phyloP scores from a whole-genome alignment of 2,797 vertebrate genomes.

The Clarias laeviceps region DNA sequence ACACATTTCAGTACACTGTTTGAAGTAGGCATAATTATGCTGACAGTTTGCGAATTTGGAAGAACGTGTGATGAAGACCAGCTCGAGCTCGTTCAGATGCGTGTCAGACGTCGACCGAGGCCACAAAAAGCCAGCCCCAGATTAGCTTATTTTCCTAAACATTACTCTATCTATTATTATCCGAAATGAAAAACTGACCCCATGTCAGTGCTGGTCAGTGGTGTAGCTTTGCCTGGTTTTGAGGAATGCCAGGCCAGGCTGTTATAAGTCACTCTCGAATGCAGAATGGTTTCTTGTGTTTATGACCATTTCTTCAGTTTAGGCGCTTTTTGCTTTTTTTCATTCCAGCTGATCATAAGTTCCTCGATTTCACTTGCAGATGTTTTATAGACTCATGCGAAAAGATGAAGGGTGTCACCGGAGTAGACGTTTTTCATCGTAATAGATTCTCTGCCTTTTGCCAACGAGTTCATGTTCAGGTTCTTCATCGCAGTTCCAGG shows the following conservation, averaged over 20 bases:
- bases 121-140: background rate
- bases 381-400: conserved; percentile 33
- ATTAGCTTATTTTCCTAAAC: background rate
- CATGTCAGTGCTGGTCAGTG: background rate
- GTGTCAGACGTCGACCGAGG: background rate
- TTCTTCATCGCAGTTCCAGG: background rate
- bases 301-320: conserved; percentile 4
- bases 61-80: conserved; percentile 44
- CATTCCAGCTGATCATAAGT: conserved; percentile 19
- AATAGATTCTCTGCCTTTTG: conserved; percentile 68
- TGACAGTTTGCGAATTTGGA: conserved; percentile 48
- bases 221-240: conserved; percentile 1
- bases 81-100: conserved; percentile 22
- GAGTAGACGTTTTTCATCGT: conserved; percentile 77
- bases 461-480: conserved; percentile 5
- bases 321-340: background rate
- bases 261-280: background rate
- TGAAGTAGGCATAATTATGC: conserved; percentile 42
- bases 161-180: background rate
- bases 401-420: conserved; percentile 55
- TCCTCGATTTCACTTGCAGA: conserved; percentile 35
- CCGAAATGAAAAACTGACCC: background rate
- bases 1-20: conserved; percentile 47
- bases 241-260: conserved; percentile 18
- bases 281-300: background rate